Evolutionary conservation across 2,113 vertebrate species (phyloP).

Genomic region (Psephotus haematonotus): DNA sequence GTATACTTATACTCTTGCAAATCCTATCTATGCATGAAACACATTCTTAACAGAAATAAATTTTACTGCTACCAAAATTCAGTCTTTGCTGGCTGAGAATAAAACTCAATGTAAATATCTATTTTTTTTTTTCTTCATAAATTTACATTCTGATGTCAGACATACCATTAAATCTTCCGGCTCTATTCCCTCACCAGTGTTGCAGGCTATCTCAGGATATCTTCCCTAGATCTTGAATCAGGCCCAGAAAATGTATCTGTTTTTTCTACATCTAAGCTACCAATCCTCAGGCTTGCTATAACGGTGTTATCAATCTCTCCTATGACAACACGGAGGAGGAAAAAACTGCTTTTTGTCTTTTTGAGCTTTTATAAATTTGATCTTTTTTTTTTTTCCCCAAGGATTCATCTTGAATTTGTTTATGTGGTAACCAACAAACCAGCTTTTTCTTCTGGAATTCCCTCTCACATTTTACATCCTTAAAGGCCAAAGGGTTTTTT

Average conservation of each 20-base stretch:
- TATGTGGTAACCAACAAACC: neutral
- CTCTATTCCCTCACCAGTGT: neutral
- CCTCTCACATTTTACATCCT: neutral
- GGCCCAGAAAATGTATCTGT: neutral
- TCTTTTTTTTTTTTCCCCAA: too few species aligned
- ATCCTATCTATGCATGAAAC: neutral
- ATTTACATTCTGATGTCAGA: neutral
- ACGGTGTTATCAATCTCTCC: constrained; percentile 26
- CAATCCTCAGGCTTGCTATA: constrained; percentile 2
- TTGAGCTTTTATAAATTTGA: neutral
- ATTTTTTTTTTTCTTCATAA: neutral
- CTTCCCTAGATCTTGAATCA: constrained; percentile 10
- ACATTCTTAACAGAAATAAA: neutral
- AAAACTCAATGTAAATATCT: neutral
- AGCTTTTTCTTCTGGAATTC: neutral
- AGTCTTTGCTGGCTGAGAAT: neutral
- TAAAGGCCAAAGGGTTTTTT: neutral
- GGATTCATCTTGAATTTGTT: neutral
- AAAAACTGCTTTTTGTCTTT: constrained; percentile 18
- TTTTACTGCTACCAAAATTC: neutral
- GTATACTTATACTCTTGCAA: neutral
- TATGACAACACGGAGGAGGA: constrained; percentile 13
- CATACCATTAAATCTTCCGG: neutral
- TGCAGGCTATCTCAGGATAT: neutral
- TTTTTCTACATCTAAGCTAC: neutral